Evolutionary conservation across 2,797 vertebrate species (phyloP), one percentile per base, ranked within the genome.

Genomic region (Natrix natrix): DNA sequence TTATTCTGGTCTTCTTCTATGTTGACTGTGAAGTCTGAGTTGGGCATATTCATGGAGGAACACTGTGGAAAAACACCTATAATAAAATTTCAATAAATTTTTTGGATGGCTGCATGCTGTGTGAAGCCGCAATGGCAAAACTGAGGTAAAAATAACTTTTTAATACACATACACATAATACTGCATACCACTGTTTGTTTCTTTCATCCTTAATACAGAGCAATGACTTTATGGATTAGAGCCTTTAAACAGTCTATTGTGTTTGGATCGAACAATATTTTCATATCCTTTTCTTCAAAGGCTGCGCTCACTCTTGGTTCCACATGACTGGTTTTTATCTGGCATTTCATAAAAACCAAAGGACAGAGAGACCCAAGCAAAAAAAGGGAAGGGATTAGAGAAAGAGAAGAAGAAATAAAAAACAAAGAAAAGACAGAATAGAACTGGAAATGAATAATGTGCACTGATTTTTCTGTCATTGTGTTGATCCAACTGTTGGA

Each of bases 241-340:
- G 93, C 95, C 96, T 93, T 83, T 96, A 91, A 96, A 95, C 94
- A 94, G 61, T 90, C 91, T 97, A 96, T 97, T 98, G 97, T 97
- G 96, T 96, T 98, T 98, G 97, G 97, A 97, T 43, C 92, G 94
- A 96, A 94, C 91, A 93, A 94, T 97, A 94, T 97, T 97, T 97
- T 97, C 95, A 93, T 95, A 95, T 96, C 96, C 93, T 96, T 28
- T 86, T 48, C 26, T 94, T 97, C 93, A 94, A 95, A 94, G 86
- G 52, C 86, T 94, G 54, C 69, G 94, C 59, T 94, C 90, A 90
- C 91, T 96, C 96, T 96, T 37, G 59, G 93, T 97, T 97, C 96
- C 91, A 96, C 91, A 90, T 94, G 95, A 94, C 86, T 96, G 91
- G 96, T 95, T 96, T 98, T 97, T 96, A 95, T 96, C 96, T 98